Conservation (phyloP, 2,797 vertebrate species). For the Phoeniculus purpureus region DNA sequence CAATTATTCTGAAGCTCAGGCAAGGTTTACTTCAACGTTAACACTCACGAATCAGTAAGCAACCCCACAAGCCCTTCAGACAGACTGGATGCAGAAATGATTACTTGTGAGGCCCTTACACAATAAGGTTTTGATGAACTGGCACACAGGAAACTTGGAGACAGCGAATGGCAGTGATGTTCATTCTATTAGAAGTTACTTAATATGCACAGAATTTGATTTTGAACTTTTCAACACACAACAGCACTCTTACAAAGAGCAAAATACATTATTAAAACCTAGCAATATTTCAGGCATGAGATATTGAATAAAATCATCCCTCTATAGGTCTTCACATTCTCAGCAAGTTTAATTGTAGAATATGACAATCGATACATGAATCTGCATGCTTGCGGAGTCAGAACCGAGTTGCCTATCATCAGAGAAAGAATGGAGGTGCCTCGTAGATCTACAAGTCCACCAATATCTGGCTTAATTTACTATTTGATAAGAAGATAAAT, state of each 20-base stretch:
- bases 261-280: neutral
- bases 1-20: neutral
- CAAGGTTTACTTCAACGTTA: conserved; percentile 24
- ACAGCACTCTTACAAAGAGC: neutral
- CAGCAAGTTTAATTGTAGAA: neutral
- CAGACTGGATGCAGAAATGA: conserved; percentile 44
- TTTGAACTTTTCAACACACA: conserved; percentile 25
- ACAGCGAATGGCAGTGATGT: conserved; percentile 46
- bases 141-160: conserved; percentile 24
- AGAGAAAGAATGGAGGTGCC: neutral
- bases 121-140: conserved; percentile 65
- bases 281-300: neutral
- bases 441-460: neutral
- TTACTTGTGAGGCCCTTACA: conserved; percentile 56
- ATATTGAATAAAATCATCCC: neutral
- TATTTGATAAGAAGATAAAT: neutral
- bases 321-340: neutral
- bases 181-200: conserved; percentile 52
- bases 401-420: neutral
- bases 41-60: conserved; percentile 23
- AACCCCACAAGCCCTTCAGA: conserved; percentile 31
- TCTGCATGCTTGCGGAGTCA: neutral
- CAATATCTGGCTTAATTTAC: neutral
- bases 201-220: conserved; percentile 51
- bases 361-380: neutral